A percentile compares a stretch with the other conserved stretches of the same genome.
phyloP scores from a whole-genome alignment of 2,888 invertebrate species.

The Hipparchia semele region DNA sequence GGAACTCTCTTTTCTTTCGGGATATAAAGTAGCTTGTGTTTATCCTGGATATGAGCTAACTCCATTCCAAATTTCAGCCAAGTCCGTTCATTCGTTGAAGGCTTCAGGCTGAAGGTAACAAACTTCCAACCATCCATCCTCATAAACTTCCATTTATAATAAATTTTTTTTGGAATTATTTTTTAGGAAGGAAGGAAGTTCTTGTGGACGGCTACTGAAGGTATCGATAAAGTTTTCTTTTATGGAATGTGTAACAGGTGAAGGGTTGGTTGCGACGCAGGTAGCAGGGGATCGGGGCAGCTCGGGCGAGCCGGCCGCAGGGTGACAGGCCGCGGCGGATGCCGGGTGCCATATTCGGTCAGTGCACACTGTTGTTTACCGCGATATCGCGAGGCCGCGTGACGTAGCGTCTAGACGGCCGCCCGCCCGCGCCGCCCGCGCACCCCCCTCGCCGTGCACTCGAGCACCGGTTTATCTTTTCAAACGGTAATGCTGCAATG shows the following conservation, averaged over 20 bases:
- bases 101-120: no score
- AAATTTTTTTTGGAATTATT: no score
- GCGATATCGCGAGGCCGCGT: slow-evolving; percentile 85
- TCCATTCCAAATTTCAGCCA: no score
- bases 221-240: no score
- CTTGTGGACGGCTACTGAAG: no score
- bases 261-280: slow-evolving; percentile 16
- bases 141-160: no score
- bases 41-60: no score
- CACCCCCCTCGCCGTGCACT: slow-evolving; percentile 65
- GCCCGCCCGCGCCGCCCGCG: slow-evolving; percentile 52
- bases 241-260: neutral
- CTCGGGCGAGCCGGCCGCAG: slow-evolving; percentile 48
- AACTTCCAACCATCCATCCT: no score
- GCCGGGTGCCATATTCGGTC: slow-evolving; percentile 81
- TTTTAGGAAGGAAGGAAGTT: no score
- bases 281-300: slow-evolving; percentile 37
- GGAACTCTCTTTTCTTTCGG: no score
- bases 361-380: slow-evolving; percentile 82
- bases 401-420: slow-evolving; percentile 83
- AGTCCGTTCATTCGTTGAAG: no score
- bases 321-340: slow-evolving; percentile 57
- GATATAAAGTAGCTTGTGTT: no score
- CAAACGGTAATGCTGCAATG: slow-evolving; percentile 75
- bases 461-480: slow-evolving; percentile 79